A percentile compares a stretch with the other conserved stretches of the same genome.
These are phyloP conservation scores for Phocides pigmalion DNA, from an alignment of 1,140 invertebrate genomes.

Conservation along the genomic window DNA sequence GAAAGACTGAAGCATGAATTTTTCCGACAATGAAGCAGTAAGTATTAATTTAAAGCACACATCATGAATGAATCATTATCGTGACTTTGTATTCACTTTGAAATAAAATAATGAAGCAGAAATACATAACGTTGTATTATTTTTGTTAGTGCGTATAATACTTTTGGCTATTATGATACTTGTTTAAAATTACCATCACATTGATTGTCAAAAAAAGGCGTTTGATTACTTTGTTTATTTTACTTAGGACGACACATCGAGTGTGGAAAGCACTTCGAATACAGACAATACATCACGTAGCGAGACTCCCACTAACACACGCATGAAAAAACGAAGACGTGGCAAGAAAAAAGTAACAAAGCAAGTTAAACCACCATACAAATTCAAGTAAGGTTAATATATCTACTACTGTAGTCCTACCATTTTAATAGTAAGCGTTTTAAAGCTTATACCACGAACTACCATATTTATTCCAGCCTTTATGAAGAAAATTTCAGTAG, in stretches of 20 bases:
- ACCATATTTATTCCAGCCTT: no score
- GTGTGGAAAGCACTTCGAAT: slow-evolving; percentile 93
- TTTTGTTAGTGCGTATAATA: neutral
- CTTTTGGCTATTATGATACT: neutral
- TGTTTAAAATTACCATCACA: neutral
- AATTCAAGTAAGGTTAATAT: slow-evolving; percentile 86
- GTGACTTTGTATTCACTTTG: slow-evolving; percentile 48
- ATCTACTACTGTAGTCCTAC: slow-evolving; percentile 16
- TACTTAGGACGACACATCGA: slow-evolving; percentile 90
- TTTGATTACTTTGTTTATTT: neutral
- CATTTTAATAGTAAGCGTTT: no score
- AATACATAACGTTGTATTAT: neutral
- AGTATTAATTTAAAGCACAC: slow-evolving; percentile 45
- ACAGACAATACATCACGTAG: slow-evolving; percentile 93
- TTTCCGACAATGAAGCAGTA: slow-evolving; percentile 79
- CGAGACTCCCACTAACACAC: slow-evolving; percentile 92
- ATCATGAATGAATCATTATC: slow-evolving; percentile 35
- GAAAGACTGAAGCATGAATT: slow-evolving; percentile 58
- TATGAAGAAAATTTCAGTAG: no score
- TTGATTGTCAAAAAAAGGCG: neutral
- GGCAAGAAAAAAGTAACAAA: slow-evolving; percentile 87
- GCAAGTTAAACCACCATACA: slow-evolving; percentile 90
- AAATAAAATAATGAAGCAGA: neutral
- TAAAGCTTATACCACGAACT: no score
- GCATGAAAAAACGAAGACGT: slow-evolving; percentile 87